Percentiles rank a stretch among this genome's conserved stretches.
Evolutionary conservation across 2,113 vertebrate species (phyloP).

Genomic region (Istiophorus platypterus): DNA sequence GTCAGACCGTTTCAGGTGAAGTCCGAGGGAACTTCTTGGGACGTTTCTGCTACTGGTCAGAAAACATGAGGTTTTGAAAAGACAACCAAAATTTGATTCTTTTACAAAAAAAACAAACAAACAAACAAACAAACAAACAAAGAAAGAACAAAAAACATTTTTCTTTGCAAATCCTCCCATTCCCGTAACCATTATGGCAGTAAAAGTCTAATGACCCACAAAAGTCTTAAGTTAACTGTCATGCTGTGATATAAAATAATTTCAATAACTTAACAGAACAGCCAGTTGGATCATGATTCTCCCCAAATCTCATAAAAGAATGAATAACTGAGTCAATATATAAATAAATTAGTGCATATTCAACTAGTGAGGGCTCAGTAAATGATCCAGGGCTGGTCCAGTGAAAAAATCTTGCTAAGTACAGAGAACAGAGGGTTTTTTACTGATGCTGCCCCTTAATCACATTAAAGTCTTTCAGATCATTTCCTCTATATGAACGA

Average conservation of each 20-base stretch:
- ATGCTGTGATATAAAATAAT: conserved; percentile 24
- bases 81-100: not conserved
- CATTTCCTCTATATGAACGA: too few relatives aligned
- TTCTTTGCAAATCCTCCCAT: not conserved
- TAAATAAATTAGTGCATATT: conserved; percentile 23
- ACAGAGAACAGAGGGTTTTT: not conserved
- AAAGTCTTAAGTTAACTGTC: conserved; percentile 25
- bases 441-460: not conserved
- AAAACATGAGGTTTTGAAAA: not conserved
- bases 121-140: not conserved
- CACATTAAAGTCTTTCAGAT: too few relatives aligned
- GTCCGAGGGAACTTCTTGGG: not conserved
- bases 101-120: not conserved
- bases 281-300: not conserved
- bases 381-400: conserved; percentile 7
- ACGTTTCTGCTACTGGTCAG: conserved; percentile 8
- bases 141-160: not conserved
- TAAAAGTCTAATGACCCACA: not conserved
- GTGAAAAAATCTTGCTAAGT: conserved; percentile 17
- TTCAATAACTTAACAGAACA: not conserved
- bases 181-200: not conserved
- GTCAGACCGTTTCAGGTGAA: too few relatives aligned
- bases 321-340: conserved; percentile 6
- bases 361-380: not conserved
- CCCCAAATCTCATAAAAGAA: not conserved